Evolutionary conservation across 2,888 invertebrate species (phyloP).

Genomic region (Oasisia sp.): DNA sequence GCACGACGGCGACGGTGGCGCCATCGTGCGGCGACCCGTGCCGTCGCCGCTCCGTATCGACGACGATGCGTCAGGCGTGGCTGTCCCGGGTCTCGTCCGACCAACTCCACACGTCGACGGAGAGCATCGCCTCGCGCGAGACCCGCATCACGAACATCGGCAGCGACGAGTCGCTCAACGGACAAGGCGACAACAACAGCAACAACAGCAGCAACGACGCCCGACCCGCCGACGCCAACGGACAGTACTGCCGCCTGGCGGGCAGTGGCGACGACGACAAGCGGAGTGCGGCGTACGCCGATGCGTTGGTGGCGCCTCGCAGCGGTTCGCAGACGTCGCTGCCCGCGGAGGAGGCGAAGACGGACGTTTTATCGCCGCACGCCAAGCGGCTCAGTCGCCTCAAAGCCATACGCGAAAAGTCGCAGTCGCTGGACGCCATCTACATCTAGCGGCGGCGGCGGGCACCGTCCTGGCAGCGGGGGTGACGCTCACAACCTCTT

Average conservation of each 20-base stretch:
- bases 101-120: not conserved
- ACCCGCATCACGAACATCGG: not conserved
- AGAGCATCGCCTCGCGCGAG: not conserved
- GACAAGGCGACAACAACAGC: not conserved
- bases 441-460: not conserved
- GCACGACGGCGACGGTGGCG: not conserved
- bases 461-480: not conserved
- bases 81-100: not conserved
- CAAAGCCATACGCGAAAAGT: conserved; percentile 40
- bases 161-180: not conserved
- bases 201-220: too few relatives aligned
- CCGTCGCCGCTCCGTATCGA: not conserved
- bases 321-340: not conserved
- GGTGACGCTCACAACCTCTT: not conserved
- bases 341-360: not conserved
- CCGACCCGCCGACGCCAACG: not conserved
- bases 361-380: conserved; percentile 23
- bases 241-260: not conserved
- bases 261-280: not conserved
- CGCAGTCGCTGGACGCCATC: conserved; percentile 35
- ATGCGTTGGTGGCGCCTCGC: not conserved
- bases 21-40: not conserved
- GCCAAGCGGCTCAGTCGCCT: conserved; percentile 32
- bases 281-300: not conserved
- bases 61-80: not conserved